Conservation (phyloP, 1,140 invertebrate species). For the Akabosia matsudoensis region DNA sequence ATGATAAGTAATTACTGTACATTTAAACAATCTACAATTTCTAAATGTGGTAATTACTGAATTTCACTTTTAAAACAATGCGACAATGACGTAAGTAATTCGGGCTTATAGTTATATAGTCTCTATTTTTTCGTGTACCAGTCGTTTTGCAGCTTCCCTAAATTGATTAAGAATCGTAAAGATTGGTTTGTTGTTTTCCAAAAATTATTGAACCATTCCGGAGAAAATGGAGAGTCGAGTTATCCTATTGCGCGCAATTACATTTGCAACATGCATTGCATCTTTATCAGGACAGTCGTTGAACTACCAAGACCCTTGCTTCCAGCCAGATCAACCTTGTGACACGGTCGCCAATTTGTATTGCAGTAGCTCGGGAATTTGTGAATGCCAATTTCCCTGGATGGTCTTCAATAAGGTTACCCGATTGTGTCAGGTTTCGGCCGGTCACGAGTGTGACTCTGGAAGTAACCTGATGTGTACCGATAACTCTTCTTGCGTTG, state of each 20-base stretch:
- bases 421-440: conserved; percentile 26
- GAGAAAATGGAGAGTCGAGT: too few relatives aligned
- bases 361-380: conserved; percentile 1
- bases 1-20: too few relatives aligned
- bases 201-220: background rate
- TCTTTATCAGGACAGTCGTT: background rate
- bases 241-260: background rate
- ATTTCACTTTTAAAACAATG: too few relatives aligned
- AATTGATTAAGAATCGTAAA: background rate
- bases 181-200: background rate
- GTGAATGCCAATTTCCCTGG: conserved; percentile 33
- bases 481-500: conserved; percentile 26
- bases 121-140: too few relatives aligned
- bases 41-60: too few relatives aligned
- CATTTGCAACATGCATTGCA: background rate
- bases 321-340: background rate
- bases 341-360: background rate
- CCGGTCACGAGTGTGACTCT: conserved; percentile 22
- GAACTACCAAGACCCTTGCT: background rate
- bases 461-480: conserved; percentile 22
- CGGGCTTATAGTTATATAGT: too few relatives aligned
- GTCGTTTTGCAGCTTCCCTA: too few relatives aligned
- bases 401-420: conserved; percentile 24
- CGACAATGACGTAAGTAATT: too few relatives aligned
- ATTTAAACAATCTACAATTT: too few relatives aligned